Percentiles rank a stretch among this genome's conserved stretches.
These are phyloP conservation scores for Brachionus koreanus DNA, from an alignment of 1,140 invertebrate genomes.

Conservation along the genomic window DNA sequence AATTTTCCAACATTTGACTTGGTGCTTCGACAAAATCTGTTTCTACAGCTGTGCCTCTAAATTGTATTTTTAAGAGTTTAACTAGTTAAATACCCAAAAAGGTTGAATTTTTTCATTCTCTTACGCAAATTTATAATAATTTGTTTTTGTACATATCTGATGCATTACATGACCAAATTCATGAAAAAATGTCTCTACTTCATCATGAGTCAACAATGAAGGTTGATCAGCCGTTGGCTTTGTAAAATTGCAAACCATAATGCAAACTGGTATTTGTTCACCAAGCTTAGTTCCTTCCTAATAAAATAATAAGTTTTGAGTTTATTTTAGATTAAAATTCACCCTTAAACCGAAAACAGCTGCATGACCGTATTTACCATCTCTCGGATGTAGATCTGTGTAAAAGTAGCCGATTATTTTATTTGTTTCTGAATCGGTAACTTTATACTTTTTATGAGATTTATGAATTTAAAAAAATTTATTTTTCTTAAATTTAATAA, in stretches of 20 bases:
- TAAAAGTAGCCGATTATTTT: slow-evolving; percentile 62
- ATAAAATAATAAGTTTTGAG: background rate
- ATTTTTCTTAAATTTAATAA: slow-evolving; percentile 44
- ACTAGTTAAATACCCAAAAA: background rate
- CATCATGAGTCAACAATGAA: slow-evolving; percentile 62
- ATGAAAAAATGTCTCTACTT: slow-evolving; percentile 64
- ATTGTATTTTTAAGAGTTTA: background rate
- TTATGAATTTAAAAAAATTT: no score
- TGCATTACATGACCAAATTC: slow-evolving; percentile 65
- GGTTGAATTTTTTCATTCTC: slow-evolving; percentile 50
- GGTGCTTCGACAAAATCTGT: slow-evolving; percentile 64
- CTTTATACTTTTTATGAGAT: slow-evolving; percentile 59
- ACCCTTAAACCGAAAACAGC: slow-evolving; percentile 60
- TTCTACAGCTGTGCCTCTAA: slow-evolving; percentile 61
- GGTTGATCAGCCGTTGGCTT: slow-evolving; percentile 61
- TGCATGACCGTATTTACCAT: slow-evolving; percentile 63
- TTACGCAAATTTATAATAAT: slow-evolving; percentile 59
- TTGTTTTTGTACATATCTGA: slow-evolving; percentile 60
- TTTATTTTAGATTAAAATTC: background rate
- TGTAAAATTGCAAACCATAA: slow-evolving; percentile 63
- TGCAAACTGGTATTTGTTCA: slow-evolving; percentile 59
- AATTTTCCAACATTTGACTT: slow-evolving; percentile 65
- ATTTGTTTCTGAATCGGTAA: slow-evolving; percentile 55
- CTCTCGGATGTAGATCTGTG: slow-evolving; percentile 61
- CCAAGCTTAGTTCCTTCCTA: slow-evolving; percentile 37